phyloP scores from a whole-genome alignment of 1,140 invertebrate species.

The Drosophila ohnishii region DNA sequence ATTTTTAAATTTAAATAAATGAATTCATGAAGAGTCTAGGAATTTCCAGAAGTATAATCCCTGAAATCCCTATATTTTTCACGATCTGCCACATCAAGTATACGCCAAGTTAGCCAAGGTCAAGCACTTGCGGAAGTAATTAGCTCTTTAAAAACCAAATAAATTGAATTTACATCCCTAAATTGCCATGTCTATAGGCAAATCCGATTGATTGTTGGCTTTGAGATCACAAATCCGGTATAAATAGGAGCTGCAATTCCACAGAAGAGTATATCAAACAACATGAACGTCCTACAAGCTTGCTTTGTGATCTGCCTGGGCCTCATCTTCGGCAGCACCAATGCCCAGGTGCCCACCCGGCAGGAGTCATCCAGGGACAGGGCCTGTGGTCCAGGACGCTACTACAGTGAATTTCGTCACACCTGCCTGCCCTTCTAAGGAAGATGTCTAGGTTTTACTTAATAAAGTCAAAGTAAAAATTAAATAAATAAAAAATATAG shows the following conservation, averaged over 20 bases:
- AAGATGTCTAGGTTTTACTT: background rate
- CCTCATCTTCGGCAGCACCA: background rate
- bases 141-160: background rate
- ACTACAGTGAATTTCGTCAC: background rate
- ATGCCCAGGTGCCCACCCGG: background rate
- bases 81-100: background rate
- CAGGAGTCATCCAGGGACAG: background rate
- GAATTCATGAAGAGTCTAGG: background rate
- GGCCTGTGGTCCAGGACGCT: conserved; percentile 1
- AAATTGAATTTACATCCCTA: background rate
- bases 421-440: background rate
- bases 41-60: background rate
- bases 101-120: background rate
- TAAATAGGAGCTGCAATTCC: background rate
- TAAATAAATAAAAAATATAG: background rate
- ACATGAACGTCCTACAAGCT: conserved; percentile 19
- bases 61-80: background rate
- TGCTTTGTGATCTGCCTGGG: conserved; percentile 16
- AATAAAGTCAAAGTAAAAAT: background rate
- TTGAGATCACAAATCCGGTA: background rate
- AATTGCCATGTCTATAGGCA: background rate
- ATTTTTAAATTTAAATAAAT: background rate
- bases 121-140: background rate
- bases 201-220: background rate
- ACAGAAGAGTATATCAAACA: background rate